These are phyloP conservation scores for Coleophora deauratella DNA, from an alignment of 2,888 invertebrate species.

Conservation along the genomic window DNA sequence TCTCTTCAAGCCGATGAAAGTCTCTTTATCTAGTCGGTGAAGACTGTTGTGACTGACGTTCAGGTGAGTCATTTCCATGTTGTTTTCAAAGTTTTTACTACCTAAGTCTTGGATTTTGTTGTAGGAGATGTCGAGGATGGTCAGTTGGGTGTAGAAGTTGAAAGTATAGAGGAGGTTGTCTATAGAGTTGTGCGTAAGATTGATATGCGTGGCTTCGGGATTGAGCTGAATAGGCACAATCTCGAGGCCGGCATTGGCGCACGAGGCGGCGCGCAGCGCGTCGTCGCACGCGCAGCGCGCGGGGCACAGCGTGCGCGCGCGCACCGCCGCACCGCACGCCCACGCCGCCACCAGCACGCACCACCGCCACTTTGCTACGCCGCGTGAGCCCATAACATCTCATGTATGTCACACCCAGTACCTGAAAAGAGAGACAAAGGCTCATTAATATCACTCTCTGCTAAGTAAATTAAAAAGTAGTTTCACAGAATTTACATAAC, in stretches of 20 bases:
- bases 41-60: conserved; percentile 86
- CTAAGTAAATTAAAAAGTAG: no score
- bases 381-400: conserved; percentile 70
- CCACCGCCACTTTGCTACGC: conserved; percentile 67
- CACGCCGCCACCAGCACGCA: conserved; percentile 71
- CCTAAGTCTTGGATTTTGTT: conserved; percentile 88
- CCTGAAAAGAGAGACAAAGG: conserved; percentile 41
- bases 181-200: conserved; percentile 89
- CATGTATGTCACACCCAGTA: conserved; percentile 58
- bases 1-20: conserved; percentile 81
- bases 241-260: conserved; percentile 85
- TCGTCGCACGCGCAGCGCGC: conserved; percentile 88
- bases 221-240: conserved; percentile 92
- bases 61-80: conserved; percentile 81
- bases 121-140: conserved; percentile 85
- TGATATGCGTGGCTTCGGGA: conserved; percentile 88
- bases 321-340: conserved; percentile 66
- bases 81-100: conserved; percentile 86
- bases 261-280: conserved; percentile 81
- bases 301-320: conserved; percentile 81
- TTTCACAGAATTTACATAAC: no score
- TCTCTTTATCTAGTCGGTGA: conserved; percentile 80
- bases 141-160: conserved; percentile 85
- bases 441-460: conserved; percentile 3
- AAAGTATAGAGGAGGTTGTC: conserved; percentile 84